phyloP scores from a whole-genome alignment of 1,140 invertebrate genomes.

The Chrysomallon squamiferum region DNA sequence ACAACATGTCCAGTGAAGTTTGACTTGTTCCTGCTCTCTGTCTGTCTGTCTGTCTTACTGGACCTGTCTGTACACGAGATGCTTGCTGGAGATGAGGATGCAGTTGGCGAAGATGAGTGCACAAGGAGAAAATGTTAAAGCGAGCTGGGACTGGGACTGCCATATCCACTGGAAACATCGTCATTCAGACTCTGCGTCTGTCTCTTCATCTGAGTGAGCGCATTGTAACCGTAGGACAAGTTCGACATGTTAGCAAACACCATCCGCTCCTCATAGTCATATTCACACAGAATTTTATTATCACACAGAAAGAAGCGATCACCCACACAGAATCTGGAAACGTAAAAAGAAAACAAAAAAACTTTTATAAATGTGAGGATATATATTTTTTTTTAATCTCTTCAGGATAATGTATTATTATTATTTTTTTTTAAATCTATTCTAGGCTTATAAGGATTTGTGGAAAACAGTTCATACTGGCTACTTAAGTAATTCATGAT shows the following conservation, averaged over 20 bases:
- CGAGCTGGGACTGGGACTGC: constrained; percentile 61
- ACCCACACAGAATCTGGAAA: constrained; percentile 88
- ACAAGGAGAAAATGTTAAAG: constrained; percentile 17
- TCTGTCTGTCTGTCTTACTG: no score
- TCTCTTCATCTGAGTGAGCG: constrained; percentile 84
- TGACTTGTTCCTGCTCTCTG: no score
- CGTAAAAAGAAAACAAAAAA: constrained; percentile 47
- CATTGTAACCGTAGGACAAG: constrained; percentile 76
- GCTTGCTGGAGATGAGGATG: no score
- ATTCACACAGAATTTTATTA: constrained; percentile 92
- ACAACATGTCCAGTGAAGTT: no score
- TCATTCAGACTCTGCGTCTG: constrained; percentile 72
- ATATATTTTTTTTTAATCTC: neutral
- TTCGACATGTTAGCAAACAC: constrained; percentile 86
- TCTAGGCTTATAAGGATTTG: neutral
- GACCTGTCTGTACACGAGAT: no score
- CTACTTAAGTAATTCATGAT: no score
- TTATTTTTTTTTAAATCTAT: neutral
- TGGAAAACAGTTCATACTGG: neutral
- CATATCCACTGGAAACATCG: constrained; percentile 64
- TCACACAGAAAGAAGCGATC: constrained; percentile 91
- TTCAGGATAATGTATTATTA: neutral
- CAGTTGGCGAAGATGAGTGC: no score
- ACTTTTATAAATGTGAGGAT: neutral
- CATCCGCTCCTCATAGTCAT: constrained; percentile 90